Percentiles rank a stretch among this genome's conserved stretches.
These are phyloP conservation scores for Brachionus manjavacas DNA, from an alignment of 1,140 invertebrate species.

Conservation along the genomic window DNA sequence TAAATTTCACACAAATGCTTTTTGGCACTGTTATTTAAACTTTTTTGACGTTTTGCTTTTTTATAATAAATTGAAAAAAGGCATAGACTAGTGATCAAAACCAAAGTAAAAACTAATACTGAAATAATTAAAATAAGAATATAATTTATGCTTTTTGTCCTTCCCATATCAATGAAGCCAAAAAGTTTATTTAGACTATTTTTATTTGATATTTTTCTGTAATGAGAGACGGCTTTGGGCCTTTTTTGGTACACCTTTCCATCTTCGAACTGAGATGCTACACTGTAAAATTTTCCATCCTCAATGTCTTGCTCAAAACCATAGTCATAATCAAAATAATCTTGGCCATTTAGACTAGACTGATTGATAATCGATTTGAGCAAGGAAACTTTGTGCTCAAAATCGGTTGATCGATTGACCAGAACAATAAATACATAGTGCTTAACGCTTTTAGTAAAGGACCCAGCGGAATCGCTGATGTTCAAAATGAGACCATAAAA, in stretches of 20 bases:
- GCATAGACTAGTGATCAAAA: not conserved
- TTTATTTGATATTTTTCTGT: not conserved
- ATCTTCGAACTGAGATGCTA: not conserved
- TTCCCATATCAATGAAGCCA: not conserved
- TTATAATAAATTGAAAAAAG: constrained; percentile 13
- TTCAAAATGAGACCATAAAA: constrained; percentile 9
- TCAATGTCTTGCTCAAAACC: not conserved
- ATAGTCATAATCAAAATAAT: not conserved
- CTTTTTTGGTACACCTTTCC: not conserved
- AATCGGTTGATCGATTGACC: not conserved
- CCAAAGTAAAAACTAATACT: not conserved
- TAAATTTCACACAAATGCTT: constrained; percentile 14
- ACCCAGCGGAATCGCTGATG: not conserved
- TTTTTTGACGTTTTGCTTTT: not conserved
- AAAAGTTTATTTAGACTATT: not conserved
- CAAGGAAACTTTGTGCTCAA: not conserved
- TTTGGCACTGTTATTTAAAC: not conserved
- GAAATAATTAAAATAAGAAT: not conserved
- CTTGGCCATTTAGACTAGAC: not conserved
- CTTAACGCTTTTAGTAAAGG: not conserved
- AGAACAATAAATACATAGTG: not conserved
- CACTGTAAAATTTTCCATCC: not conserved
- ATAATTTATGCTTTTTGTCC: not conserved
- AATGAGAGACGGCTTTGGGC: not conserved
- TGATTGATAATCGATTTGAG: not conserved